These are phyloP conservation scores for Oncopodura yosiiana DNA, from an alignment of 1,140 invertebrate species.

Conservation along the genomic window DNA sequence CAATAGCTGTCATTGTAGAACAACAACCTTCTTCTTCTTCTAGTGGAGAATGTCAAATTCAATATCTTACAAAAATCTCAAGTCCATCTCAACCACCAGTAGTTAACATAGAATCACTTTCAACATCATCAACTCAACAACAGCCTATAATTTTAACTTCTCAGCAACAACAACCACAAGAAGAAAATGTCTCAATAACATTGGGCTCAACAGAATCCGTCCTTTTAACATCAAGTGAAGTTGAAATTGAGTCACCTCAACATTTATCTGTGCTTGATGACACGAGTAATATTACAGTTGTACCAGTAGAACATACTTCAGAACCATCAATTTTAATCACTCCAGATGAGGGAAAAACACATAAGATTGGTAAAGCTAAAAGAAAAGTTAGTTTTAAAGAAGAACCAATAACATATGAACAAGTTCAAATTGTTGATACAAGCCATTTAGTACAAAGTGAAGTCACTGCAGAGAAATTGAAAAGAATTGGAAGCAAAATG, in stretches of 20 bases:
- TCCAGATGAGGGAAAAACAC: too few relatives aligned
- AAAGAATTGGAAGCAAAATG: neutral
- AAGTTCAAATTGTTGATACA: neutral
- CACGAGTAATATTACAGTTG: constrained; percentile 15
- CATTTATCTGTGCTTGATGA: too few relatives aligned
- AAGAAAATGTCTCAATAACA: constrained; percentile 19
- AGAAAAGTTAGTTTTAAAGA: neutral
- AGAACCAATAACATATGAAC: neutral
- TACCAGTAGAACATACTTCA: constrained; percentile 15
- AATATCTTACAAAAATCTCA: constrained; percentile 17
- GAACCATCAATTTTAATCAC: too few relatives aligned
- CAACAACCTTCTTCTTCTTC: constrained; percentile 6
- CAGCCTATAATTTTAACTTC: neutral
- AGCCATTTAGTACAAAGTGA: too few relatives aligned
- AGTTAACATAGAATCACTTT: neutral
- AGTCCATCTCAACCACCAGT: constrained; percentile 17
- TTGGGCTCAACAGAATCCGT: constrained; percentile 19
- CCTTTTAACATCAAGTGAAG: constrained; percentile 5
- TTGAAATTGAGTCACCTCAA: too few relatives aligned
- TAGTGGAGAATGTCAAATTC: constrained; percentile 19
- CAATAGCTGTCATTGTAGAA: constrained; percentile 20
- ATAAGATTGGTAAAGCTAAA: constrained; percentile 3
- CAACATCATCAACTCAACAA: neutral
- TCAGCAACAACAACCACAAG: neutral
- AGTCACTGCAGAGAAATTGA: too few relatives aligned